These are phyloP conservation scores for Desmodus rotundus DNA, from an alignment of 2,113 vertebrate species.

Conservation along the genomic window DNA sequence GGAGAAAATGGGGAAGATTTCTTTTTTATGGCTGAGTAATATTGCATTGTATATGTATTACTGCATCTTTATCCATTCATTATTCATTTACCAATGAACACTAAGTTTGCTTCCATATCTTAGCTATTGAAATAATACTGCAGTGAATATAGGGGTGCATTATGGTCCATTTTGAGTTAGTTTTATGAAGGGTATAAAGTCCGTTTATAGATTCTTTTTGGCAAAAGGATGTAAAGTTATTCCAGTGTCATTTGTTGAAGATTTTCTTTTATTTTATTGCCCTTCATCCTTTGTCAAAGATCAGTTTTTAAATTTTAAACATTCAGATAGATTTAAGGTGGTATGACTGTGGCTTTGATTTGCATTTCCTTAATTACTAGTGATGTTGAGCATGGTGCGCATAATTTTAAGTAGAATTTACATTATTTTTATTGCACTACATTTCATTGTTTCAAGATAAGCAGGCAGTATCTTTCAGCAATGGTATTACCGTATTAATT, in stretches of 20 bases:
- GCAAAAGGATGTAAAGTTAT: neutral
- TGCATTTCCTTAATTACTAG: neutral
- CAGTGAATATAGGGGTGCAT: neutral
- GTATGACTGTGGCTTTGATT: neutral
- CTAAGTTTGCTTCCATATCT: neutral
- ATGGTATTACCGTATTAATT: neutral
- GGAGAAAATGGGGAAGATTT: no score
- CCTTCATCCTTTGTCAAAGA: neutral
- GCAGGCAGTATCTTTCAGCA: neutral
- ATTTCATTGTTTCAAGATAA: neutral
- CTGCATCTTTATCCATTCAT: neutral
- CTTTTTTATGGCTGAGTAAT: neutral
- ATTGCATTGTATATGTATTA: neutral
- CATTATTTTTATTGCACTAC: neutral
- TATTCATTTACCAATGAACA: neutral
- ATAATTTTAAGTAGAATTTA: neutral
- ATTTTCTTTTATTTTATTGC: neutral
- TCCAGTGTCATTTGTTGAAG: neutral
- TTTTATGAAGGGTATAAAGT: neutral
- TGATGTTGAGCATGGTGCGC: neutral
- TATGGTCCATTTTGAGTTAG: neutral
- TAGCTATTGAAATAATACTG: neutral
- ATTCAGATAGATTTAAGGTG: neutral
- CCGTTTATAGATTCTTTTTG: neutral
- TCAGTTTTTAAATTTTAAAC: neutral